These are phyloP conservation scores for Dendrocincla fuliginosa DNA, from an alignment of 2,797 vertebrate genomes.

Conservation along the genomic window DNA sequence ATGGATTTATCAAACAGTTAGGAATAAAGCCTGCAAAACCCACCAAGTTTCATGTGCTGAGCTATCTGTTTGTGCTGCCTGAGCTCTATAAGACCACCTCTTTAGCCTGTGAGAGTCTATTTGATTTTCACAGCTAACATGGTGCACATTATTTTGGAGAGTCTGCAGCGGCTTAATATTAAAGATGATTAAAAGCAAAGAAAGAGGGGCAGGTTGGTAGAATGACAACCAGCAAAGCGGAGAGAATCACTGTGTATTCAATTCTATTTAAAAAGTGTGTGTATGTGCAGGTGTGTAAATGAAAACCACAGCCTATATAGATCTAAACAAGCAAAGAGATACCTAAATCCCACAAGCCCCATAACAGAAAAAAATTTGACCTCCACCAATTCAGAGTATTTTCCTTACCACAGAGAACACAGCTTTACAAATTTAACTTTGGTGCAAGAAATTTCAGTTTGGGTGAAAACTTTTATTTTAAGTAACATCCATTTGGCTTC, in stretches of 20 bases:
- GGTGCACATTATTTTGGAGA: rapidly evolving
- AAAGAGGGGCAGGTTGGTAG: neutral
- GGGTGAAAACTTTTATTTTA: neutral
- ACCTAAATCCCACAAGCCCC: neutral
- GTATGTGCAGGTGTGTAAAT: neutral
- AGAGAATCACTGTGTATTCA: neutral
- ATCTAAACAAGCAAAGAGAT: neutral
- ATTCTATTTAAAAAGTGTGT: neutral
- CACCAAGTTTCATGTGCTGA: rapidly evolving
- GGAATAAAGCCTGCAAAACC: neutral
- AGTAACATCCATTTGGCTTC: neutral
- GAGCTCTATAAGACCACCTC: neutral
- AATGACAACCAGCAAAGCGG: neutral
- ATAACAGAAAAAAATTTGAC: neutral
- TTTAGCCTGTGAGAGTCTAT: neutral
- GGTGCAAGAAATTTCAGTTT: neutral
- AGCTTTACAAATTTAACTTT: neutral
- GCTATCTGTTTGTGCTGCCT: neutral
- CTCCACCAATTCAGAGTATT: neutral
- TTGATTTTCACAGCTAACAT: neutral
- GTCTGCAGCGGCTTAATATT: neutral
- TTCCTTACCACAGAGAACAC: neutral
- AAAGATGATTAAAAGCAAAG: neutral
- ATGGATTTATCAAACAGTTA: neutral
- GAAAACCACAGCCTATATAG: neutral